Evolutionary conservation across 2,888 invertebrate genomes (phyloP).

Genomic region (Agrenia bidenticulata): DNA sequence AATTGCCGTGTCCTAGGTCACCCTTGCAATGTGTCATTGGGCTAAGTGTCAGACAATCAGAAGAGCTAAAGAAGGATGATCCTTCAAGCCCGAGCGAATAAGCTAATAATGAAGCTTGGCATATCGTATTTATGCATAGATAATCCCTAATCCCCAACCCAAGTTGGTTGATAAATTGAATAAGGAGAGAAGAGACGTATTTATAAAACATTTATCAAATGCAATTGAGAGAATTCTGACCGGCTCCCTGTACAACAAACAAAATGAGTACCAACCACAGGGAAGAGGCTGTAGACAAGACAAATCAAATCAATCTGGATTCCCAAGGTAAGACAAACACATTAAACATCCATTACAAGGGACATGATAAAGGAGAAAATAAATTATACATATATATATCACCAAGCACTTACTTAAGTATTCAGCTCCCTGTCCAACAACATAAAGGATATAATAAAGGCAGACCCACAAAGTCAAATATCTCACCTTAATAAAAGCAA

Average conservation of each 20-base stretch:
- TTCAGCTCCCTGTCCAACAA: not conserved
- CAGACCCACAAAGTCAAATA: slow-evolving; percentile 1
- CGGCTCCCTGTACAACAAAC: slow-evolving; percentile 5
- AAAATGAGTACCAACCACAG: slow-evolving; percentile 2
- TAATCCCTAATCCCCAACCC: too few species aligned
- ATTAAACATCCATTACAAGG: slow-evolving; percentile 2
- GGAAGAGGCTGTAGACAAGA: not conserved
- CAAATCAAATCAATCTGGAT: slow-evolving; percentile 10
- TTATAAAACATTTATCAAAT: slow-evolving; percentile 1
- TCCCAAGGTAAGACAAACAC: slow-evolving; percentile 5
- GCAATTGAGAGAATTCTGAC: not conserved
- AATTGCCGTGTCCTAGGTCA: too few species aligned
- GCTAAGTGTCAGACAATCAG: too few species aligned
- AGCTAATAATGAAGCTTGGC: not conserved
- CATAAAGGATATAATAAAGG: slow-evolving; percentile 2
- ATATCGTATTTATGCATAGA: not conserved
- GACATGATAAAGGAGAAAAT: not conserved
- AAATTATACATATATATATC: not conserved
- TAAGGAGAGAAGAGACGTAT: too few species aligned
- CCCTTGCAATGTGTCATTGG: too few species aligned
- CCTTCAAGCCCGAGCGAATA: too few species aligned
- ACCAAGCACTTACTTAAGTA: not conserved
- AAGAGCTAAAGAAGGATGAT: too few species aligned
- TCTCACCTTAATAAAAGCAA: not conserved
- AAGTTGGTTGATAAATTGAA: too few species aligned